Evolutionary conservation across 2,113 vertebrate genomes (phyloP).

Genomic region (Actinemys pallida): DNA sequence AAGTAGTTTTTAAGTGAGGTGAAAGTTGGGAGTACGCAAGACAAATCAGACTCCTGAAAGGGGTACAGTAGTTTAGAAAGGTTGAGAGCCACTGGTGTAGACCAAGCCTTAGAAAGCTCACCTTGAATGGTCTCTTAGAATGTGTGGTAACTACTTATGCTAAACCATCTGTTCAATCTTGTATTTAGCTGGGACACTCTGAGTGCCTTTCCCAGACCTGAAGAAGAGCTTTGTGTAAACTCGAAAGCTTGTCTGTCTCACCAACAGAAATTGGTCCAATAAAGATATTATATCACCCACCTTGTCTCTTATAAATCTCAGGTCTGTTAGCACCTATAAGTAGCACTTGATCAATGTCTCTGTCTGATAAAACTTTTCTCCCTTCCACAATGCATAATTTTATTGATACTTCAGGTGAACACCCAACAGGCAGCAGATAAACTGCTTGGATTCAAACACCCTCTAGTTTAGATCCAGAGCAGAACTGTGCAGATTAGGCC

Average conservation of each 20-base stretch:
- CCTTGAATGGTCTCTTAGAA: not conserved
- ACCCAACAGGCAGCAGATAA: not conserved
- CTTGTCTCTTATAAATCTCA: not conserved
- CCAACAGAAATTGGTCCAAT: not conserved
- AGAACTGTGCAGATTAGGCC: not conserved
- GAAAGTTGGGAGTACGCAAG: too few relatives aligned
- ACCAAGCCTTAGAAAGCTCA: not conserved
- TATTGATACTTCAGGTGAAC: not conserved
- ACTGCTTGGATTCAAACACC: not conserved
- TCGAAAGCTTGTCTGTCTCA: not conserved
- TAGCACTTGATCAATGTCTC: slow-evolving; percentile 21
- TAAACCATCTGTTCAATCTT: not conserved
- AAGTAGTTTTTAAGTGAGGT: too few relatives aligned
- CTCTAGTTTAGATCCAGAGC: not conserved
- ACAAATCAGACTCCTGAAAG: too few relatives aligned
- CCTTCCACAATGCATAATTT: not conserved
- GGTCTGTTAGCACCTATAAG: not conserved
- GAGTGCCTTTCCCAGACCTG: not conserved
- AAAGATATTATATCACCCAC: not conserved
- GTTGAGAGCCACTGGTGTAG: too few relatives aligned
- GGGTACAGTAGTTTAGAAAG: too few relatives aligned
- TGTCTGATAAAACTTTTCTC: not conserved
- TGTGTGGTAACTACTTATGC: not conserved
- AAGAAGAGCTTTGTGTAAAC: not conserved
- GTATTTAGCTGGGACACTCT: not conserved